Percentiles rank a stretch among this genome's conserved stretches.
Conservation (phyloP, 2,113 vertebrate species). For the Chauna torquata region DNA sequence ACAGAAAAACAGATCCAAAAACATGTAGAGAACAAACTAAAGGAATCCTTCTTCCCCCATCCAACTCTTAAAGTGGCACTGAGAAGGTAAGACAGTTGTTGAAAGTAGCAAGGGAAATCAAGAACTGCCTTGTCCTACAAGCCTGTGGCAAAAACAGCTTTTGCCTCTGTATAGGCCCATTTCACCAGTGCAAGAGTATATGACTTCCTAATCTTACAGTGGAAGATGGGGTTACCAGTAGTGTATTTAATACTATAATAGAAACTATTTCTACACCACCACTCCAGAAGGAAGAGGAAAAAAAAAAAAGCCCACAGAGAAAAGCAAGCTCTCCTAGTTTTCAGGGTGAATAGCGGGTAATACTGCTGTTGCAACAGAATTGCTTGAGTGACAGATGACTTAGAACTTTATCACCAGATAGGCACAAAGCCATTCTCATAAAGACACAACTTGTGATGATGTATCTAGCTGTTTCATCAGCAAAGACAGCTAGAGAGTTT, state of each 20-base stretch:
- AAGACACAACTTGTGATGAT: not conserved
- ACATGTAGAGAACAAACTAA: not conserved
- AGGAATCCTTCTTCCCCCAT: not conserved
- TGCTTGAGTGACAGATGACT: not conserved
- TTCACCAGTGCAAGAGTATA: not conserved
- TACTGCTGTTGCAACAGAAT: not conserved
- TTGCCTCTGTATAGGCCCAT: not conserved
- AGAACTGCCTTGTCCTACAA: not conserved
- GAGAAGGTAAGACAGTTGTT: not conserved
- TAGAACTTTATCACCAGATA: not conserved
- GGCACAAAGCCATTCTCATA: not conserved
- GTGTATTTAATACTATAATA: not conserved
- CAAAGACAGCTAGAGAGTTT: not conserved
- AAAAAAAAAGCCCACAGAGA: not conserved
- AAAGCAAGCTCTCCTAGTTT: not conserved
- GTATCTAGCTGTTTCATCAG: not conserved
- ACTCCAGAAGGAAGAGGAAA: not conserved
- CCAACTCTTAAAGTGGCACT: not conserved
- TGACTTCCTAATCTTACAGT: not conserved
- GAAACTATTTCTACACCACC: not conserved
- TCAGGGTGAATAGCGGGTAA: not conserved
- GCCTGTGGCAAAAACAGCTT: not conserved
- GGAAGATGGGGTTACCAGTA: not conserved
- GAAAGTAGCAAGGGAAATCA: not conserved
- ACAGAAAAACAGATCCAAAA: not conserved